phyloP scores from a whole-genome alignment of 2,888 invertebrate genomes.

The Drosophila eohydei region DNA sequence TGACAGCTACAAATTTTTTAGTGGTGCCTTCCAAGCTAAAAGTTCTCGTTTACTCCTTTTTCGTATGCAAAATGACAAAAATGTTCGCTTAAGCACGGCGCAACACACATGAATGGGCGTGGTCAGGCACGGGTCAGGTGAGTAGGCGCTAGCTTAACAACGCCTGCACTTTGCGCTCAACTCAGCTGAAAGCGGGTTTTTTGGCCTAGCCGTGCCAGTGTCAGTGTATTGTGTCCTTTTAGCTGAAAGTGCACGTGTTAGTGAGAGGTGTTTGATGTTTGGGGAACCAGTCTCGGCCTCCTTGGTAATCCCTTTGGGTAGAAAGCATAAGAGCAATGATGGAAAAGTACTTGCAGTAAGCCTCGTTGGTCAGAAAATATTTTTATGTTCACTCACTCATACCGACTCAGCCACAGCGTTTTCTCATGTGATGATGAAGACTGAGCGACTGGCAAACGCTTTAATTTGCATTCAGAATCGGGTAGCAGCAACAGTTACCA shows the following conservation, averaged over 20 bases:
- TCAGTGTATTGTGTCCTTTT: constrained; percentile 19
- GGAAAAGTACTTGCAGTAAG: constrained; percentile 22
- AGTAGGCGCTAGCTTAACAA: constrained; percentile 21
- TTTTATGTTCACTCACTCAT: neutral
- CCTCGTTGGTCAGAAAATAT: constrained; percentile 9
- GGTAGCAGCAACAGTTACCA: no score
- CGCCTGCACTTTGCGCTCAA: constrained; percentile 36
- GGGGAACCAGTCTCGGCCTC: neutral
- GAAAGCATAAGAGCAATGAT: constrained; percentile 18
- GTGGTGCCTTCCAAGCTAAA: constrained; percentile 27
- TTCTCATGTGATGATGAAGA: constrained; percentile 17
- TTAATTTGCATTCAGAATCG: constrained; percentile 21
- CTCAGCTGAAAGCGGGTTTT: constrained; percentile 1
- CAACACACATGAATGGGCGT: constrained; percentile 13
- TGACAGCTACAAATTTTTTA: constrained; percentile 53
- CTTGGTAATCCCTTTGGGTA: constrained; percentile 29
- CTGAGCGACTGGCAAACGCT: no score
- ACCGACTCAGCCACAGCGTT: constrained; percentile 7
- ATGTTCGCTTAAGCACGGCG: constrained; percentile 23
- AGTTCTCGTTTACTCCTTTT: neutral
- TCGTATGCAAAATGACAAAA: constrained; percentile 27
- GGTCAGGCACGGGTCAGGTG: neutral
- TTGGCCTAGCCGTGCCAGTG: constrained; percentile 1
- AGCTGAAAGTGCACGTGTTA: constrained; percentile 36
- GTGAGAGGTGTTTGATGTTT: constrained; percentile 28